Evolutionary conservation across 2,888 invertebrate genomes (phyloP), one percentile per base, ranked within the genome.

Genomic region (Lottia scabra): DNA sequence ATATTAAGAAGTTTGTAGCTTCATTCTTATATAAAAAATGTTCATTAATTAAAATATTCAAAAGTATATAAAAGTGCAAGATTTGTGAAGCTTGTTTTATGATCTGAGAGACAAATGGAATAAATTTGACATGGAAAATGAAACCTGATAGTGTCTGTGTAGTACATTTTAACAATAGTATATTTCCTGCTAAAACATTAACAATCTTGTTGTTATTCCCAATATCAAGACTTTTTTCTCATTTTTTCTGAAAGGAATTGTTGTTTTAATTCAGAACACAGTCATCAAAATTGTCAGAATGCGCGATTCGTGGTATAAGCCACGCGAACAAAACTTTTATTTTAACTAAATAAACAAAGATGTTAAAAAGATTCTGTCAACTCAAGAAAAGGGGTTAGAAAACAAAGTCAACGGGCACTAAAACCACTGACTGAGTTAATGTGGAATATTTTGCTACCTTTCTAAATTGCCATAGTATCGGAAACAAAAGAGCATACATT

Each of bases 401-500:
- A 30, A 70, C 68, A 56, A 66, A 69, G 69, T 38, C n/a, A 69
- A 63, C 63, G 62, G 38, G 68, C 62, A 63, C 48, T 65, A 65
- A 62, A 70, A 70, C 70, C 43, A 23, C 27, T 48, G 65, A 48
- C 43, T 48, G 65, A 56, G 56, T 65, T 65, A 65, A 65, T 70
- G 70, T 70, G 38, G 62, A 70, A 65, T 70, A 70, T 66, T 70
- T 70, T 66, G 65, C 65, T 70, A 65, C 70, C 66, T 66, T 64
- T 65, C 70, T 43, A 70, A 70, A 70, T 66, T 66, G 62, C 70
- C 65, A 43, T 65, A 65, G 56, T 66, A 70, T 70, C 45, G 66
- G 65, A 70, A 70, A 70, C 70, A 70, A 70, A 70, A 65, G 66
- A 70, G 70, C 30, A 70, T 70, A 70, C 70, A 70, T 70, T 70